These are phyloP conservation scores for Troilus luridus DNA, from an alignment of 2,888 invertebrate genomes.

Conservation along the genomic window DNA sequence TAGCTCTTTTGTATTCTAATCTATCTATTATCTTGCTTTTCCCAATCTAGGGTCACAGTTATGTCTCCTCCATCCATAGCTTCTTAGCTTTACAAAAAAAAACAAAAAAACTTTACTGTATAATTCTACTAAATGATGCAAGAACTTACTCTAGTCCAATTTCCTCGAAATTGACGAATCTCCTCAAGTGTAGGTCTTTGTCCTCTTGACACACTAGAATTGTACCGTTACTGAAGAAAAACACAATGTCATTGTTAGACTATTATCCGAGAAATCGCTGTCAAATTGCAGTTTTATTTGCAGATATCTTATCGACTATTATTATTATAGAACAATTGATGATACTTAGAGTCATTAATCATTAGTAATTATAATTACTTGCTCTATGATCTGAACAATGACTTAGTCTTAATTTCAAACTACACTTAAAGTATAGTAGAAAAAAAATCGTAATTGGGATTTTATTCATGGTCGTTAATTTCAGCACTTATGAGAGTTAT, in stretches of 20 bases:
- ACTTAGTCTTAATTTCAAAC: too few relatives aligned
- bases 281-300: neutral
- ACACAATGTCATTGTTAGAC: neutral
- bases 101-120: too few relatives aligned
- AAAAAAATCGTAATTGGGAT: neutral
- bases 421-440: neutral
- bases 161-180: neutral
- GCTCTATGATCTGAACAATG: neutral
- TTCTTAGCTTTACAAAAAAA: too few relatives aligned
- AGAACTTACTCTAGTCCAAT: too few relatives aligned
- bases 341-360: neutral
- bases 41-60: too few relatives aligned
- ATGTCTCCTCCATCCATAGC: too few relatives aligned
- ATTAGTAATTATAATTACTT: neutral
- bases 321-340: neutral
- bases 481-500: too few relatives aligned
- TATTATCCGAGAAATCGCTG: neutral
- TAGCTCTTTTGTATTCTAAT: too few relatives aligned
- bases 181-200: neutral
- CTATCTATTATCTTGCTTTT: too few relatives aligned
- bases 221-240: neutral
- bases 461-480: too few relatives aligned
- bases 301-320: neutral
- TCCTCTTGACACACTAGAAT: neutral
- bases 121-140: too few relatives aligned